Conservation (phyloP, 2,113 vertebrate genomes). For the Pseudolaguvia tuberculata region DNA sequence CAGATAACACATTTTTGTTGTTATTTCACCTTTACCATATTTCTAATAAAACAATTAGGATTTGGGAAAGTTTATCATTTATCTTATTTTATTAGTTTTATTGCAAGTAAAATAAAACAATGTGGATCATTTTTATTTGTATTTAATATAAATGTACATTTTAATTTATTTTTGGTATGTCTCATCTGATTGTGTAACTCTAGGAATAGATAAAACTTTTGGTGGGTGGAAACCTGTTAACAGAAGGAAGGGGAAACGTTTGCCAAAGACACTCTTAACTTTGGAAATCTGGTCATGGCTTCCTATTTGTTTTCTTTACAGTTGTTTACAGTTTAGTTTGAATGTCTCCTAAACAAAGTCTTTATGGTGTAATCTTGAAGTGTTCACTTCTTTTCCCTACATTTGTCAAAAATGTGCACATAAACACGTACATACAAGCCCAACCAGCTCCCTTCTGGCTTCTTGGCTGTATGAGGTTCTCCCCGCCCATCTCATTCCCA, state of each 20-base stretch:
- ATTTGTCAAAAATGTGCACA: not conserved
- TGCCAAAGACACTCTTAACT: conserved; percentile 24
- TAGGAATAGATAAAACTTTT: not conserved
- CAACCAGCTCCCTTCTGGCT: conserved; percentile 20
- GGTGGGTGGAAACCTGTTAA: conserved; percentile 29
- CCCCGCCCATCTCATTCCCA: conserved; percentile 52
- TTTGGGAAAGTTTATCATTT: not conserved
- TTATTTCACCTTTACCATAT: not conserved
- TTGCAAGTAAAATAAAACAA: not conserved
- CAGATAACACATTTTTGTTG: not conserved
- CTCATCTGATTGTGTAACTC: conserved; percentile 1
- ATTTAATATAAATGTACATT: not conserved
- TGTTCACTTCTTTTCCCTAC: conserved; percentile 49
- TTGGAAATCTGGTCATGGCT: not conserved
- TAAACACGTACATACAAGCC: conserved; percentile 21
- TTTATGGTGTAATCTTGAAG: conserved; percentile 33
- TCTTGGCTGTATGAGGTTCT: conserved; percentile 26
- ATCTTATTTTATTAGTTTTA: not conserved
- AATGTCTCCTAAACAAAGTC: conserved; percentile 19
- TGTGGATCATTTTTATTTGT: not conserved
- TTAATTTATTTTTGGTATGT: not conserved
- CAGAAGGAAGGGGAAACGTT: conserved; percentile 16
- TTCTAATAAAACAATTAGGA: not conserved
- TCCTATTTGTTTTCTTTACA: conserved; percentile 20
- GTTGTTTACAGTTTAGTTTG: conserved; percentile 52